Evolutionary conservation across 2,888 invertebrate species (phyloP).

Genomic region (Phymatocera aterrima): DNA sequence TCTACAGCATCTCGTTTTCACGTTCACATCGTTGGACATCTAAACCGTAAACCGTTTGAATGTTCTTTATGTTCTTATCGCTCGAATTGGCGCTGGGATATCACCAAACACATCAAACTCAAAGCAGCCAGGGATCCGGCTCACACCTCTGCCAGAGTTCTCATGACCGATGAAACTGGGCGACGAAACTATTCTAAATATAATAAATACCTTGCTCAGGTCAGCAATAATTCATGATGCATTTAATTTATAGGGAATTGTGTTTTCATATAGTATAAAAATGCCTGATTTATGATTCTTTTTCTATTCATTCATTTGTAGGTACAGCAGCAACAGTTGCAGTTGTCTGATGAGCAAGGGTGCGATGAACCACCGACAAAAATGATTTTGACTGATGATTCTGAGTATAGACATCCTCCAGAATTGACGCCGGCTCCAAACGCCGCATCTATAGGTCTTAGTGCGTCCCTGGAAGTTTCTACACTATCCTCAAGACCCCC

Average conservation of each 20-base stretch:
- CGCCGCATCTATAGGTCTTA: slow-evolving; percentile 52
- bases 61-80: slow-evolving; percentile 95
- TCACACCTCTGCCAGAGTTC: slow-evolving; percentile 87
- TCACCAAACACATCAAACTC: slow-evolving; percentile 95
- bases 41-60: slow-evolving; percentile 95
- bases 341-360: slow-evolving; percentile 61
- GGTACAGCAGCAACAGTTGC: slow-evolving; percentile 58
- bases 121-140: slow-evolving; percentile 91
- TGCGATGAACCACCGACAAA: slow-evolving; percentile 63
- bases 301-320: slow-evolving; percentile 36
- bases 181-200: slow-evolving; percentile 94
- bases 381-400: slow-evolving; percentile 57
- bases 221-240: slow-evolving; percentile 59
- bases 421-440: slow-evolving; percentile 60
- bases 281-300: background rate
- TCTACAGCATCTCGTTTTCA: slow-evolving; percentile 95
- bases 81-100: slow-evolving; percentile 98
- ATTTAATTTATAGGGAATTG: background rate
- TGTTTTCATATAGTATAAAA: background rate
- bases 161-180: slow-evolving; percentile 95
- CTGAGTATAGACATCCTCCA: slow-evolving; percentile 57
- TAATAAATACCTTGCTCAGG: slow-evolving; percentile 89
- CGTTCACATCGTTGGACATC: slow-evolving; percentile 94
- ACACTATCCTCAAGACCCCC: slow-evolving; percentile 71
- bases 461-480: slow-evolving; percentile 54